Base-by-base conservation (phyloP, 1,140 invertebrate genomes). In the Papilio helenus region DNA sequence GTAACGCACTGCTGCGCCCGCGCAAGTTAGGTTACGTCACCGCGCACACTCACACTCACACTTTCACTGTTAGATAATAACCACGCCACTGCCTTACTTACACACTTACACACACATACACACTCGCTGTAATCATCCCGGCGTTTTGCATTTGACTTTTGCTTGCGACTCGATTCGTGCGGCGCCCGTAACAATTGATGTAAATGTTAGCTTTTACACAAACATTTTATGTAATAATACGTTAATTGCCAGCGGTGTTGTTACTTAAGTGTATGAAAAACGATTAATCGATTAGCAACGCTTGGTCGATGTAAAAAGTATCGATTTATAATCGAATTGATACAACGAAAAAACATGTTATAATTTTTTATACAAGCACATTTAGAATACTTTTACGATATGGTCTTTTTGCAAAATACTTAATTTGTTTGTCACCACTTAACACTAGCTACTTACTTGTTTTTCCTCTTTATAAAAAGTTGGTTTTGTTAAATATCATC, bases 41-140 rank as follows among this genome's bases (percentile, higher is more conserved):
- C 79, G 49, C 86, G 84, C 92, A 93, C 92, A 39, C 34, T 39
- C 34, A 92, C 92, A 92, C 88, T 85, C 90, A 88, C 88, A 92
- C 89, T 90, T 90, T 92, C 88, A 91, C 92, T 89, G 87, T 93
- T 93, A 93, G 89, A 92, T 93, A 92, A 93, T 92, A 88, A 89
- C 88, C 78, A 88, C 86, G 86, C 87, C 81, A 89, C 88, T 91
- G 90, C 89, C 89, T 92, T 89, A 92, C 91, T 92, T 89, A 90
- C 89, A 91, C 86, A 91, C 88, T 91, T 90, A 92, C 87, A 90
- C 80, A 83, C 81, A 83, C 79, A 81, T n/a, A 72, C 72, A 89
- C 89, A 92, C 82, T 87, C 80, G 87, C 83, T 85, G 84, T 87
- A 86, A 85, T 85, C 72, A 81, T 82, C 79, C 79, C 9, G 65